Base-by-base conservation (phyloP, 2,113 vertebrate genomes). In the Cyanoderma ruficeps region DNA sequence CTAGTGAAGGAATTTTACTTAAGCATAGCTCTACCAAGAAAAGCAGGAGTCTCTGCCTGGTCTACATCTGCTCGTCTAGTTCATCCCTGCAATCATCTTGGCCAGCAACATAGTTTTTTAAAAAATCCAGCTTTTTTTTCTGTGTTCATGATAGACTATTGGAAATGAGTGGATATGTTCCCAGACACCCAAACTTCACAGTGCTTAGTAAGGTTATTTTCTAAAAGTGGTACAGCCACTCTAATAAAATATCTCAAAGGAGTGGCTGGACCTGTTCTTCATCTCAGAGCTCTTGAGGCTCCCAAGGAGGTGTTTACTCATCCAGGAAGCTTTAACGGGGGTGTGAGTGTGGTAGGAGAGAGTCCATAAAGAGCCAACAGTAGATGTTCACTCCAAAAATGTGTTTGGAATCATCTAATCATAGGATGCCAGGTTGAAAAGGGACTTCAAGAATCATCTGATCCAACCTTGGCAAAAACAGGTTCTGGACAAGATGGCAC, bases 1-100 rank as follows among this genome's bases (percentile, higher is more conserved):
- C 76, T 93, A 76, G 64, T 93, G 88, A 70, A 90, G 71, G 42
- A 63, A 96, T 93, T 93, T 94, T 47, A 37, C 56, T 97, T 90
- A 94, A 88, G 77, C 60, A n/a, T 70, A 88, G 56, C 68, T 94
- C 55, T 68, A 95, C 52, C 79, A 96, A 83, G 79, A 93, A 80
- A 81, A 89, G 61, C 69, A 75, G 83, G 67, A 92, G n/a, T 21
- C 28, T 87, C 25, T 92, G 84, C 75, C 83, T 94, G 47, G 47
- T 90, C 78, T 90, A 33, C 60, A 61, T 95, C 75, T 95, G 93
- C 74, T 96, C 53, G 25, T 88, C 92, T 77, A 59, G 68, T 83
- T 90, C 78, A 69, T 82, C 70, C 10, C 56, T 87, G 28, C n/a
- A 56, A 60, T 78, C 52, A 60, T 52, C 69, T 86, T 81, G 75